phyloP scores from a whole-genome alignment of 1,140 invertebrate species.

The Drosophila eugracilis region DNA sequence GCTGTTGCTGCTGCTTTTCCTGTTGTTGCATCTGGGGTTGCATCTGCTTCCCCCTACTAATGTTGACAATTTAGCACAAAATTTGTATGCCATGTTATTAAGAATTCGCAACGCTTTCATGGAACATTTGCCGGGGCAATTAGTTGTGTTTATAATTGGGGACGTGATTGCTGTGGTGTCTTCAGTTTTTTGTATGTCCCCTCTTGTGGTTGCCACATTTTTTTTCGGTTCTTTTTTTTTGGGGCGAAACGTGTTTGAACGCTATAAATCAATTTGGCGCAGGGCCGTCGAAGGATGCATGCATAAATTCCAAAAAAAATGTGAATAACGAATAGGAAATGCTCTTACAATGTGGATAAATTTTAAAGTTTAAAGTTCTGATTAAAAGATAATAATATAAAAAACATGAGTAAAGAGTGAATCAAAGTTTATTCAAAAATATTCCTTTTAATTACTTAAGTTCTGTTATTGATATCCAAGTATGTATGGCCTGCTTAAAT shows the following conservation, averaged over 20 bases:
- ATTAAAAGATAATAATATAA: no score
- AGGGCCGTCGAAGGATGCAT: conserved; percentile 59
- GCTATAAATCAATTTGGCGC: conserved; percentile 78
- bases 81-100: conserved; percentile 76
- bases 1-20: not conserved
- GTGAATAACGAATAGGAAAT: conserved; percentile 13
- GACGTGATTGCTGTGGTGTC: conserved; percentile 50
- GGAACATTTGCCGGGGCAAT: conserved; percentile 67
- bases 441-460: no score
- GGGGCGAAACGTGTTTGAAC: conserved; percentile 66
- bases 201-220: conserved; percentile 19
- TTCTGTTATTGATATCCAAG: no score
- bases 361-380: no score
- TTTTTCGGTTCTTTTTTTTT: conserved; percentile 27
- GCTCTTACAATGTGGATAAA: no score
- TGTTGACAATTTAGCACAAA: conserved; percentile 82
- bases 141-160: conserved; percentile 78
- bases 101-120: conserved; percentile 72
- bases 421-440: no score
- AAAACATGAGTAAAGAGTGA: no score
- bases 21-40: not conserved
- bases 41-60: conserved; percentile 39
- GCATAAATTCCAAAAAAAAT: conserved; percentile 31
- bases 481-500: no score
- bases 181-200: conserved; percentile 2